These are phyloP conservation scores for Cosmia trapezina DNA, from an alignment of 2,888 invertebrate genomes.

Conservation along the genomic window DNA sequence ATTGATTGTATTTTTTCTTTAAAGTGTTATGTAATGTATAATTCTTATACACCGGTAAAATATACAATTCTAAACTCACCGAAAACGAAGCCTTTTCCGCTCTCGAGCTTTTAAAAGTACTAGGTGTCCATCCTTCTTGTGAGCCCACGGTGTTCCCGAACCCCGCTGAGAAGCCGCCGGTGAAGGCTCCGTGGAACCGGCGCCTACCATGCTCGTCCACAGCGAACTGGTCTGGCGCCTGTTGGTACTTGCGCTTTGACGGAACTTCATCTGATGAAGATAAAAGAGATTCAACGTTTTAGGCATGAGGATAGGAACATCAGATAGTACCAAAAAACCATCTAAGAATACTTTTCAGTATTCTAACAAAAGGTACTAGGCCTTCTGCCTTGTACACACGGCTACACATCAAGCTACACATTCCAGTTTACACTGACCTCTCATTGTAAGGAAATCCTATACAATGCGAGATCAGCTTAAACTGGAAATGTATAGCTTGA, in stretches of 20 bases:
- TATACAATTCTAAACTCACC: slow-evolving; percentile 70
- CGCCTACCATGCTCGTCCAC: slow-evolving; percentile 96
- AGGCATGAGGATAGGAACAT: background rate
- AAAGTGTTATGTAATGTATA: too few species aligned
- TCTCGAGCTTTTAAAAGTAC: slow-evolving; percentile 97
- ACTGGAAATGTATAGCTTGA: too few species aligned
- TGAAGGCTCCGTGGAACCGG: slow-evolving; percentile 99
- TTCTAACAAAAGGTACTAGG: too few species aligned
- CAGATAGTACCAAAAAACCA: too few species aligned
- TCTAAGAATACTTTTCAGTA: too few species aligned
- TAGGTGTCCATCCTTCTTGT: slow-evolving; percentile 98
- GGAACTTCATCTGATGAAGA: slow-evolving; percentile 93
- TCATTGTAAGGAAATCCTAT: too few species aligned
- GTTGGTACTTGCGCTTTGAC: slow-evolving; percentile 94
- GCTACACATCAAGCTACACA: too few species aligned
- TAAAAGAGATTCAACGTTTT: slow-evolving; percentile 11
- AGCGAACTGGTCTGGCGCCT: slow-evolving; percentile 95
- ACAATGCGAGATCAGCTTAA: too few species aligned
- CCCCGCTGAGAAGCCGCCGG: slow-evolving; percentile 99
- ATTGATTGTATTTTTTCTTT: too few species aligned
- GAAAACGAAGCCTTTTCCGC: slow-evolving; percentile 88
- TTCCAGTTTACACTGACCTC: too few species aligned
- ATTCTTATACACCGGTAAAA: too few species aligned
- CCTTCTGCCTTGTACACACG: too few species aligned
- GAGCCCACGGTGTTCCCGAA: slow-evolving; percentile 99